phyloP scores from a whole-genome alignment of 35 echinoderm and acorn worm genomes.

The Antedon bifida region DNA sequence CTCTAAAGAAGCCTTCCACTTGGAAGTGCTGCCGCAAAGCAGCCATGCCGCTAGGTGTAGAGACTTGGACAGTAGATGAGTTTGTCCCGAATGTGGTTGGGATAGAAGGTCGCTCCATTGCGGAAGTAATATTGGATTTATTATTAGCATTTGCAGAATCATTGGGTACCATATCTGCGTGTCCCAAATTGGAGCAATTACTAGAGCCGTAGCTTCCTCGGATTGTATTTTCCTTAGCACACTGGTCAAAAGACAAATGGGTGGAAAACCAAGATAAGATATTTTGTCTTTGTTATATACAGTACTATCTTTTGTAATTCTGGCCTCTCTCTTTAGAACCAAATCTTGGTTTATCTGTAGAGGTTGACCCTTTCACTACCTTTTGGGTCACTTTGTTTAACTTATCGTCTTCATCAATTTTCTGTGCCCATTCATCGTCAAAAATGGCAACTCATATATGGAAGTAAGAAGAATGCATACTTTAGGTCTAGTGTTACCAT shows the following conservation, averaged over 20 bases:
- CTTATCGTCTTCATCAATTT: too few relatives aligned
- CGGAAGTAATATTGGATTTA: background rate
- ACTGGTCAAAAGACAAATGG: constrained; percentile 3
- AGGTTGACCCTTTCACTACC: too few relatives aligned
- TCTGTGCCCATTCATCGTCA: too few relatives aligned
- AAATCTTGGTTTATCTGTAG: too few relatives aligned
- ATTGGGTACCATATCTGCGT: constrained; percentile 6
- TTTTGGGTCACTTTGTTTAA: too few relatives aligned
- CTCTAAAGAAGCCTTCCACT: constrained; percentile 11
- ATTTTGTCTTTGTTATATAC: too few relatives aligned
- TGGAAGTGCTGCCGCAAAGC: background rate
- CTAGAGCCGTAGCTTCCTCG: background rate
- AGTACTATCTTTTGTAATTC: too few relatives aligned
- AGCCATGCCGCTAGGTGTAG: constrained; percentile 8
- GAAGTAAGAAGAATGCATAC: too few relatives aligned
- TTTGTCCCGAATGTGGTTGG: background rate
- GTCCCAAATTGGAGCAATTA: background rate
- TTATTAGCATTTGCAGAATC: background rate
- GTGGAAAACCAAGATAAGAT: too few relatives aligned
- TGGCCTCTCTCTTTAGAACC: too few relatives aligned
- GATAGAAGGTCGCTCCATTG: background rate
- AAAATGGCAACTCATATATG: too few relatives aligned
- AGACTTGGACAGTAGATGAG: background rate
- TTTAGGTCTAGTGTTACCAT: too few relatives aligned
- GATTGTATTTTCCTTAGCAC: background rate